phyloP scores from a whole-genome alignment of 2,888 invertebrate genomes.

The Drosophila lacicola region DNA sequence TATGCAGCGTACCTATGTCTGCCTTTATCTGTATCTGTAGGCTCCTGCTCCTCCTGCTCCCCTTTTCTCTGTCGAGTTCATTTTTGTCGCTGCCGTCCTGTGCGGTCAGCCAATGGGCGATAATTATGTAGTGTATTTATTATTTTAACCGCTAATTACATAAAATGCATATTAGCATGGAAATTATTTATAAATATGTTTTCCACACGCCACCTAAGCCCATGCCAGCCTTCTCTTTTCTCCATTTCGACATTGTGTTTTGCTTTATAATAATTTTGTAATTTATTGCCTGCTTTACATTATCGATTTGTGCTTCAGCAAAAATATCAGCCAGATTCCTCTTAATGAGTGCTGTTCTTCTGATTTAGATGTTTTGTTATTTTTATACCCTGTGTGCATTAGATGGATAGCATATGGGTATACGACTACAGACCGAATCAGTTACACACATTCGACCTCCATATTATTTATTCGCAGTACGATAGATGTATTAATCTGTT shows the following conservation, averaged over 20 bases:
- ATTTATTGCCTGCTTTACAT: slow-evolving; percentile 57
- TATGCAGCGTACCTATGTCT: slow-evolving; percentile 3
- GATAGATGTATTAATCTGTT: too few species aligned
- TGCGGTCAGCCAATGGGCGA: slow-evolving; percentile 74
- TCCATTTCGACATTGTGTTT: slow-evolving; percentile 46
- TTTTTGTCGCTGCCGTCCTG: slow-evolving; percentile 53
- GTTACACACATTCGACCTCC: too few species aligned
- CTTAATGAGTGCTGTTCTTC: slow-evolving; percentile 58
- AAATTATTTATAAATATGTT: slow-evolving; percentile 80
- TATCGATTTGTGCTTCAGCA: slow-evolving; percentile 61
- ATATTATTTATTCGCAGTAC: too few species aligned
- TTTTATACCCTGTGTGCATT: not conserved
- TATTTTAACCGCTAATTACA: slow-evolving; percentile 81
- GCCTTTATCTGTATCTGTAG: slow-evolving; percentile 17
- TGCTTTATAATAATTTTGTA: slow-evolving; percentile 57
- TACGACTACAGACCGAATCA: too few species aligned
- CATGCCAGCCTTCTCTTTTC: slow-evolving; percentile 5
- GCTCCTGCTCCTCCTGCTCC: slow-evolving; percentile 2
- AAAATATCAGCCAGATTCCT: slow-evolving; percentile 54
- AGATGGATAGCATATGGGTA: not conserved
- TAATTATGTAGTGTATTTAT: slow-evolving; percentile 80
- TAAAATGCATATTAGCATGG: slow-evolving; percentile 79
- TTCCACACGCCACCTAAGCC: slow-evolving; percentile 50
- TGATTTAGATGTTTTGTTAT: slow-evolving; percentile 61
- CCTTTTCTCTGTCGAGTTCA: slow-evolving; percentile 45